A percentile compares a stretch with the other conserved stretches of the same genome.
Evolutionary conservation across 2,113 vertebrate species (phyloP).

Genomic region (Amphilophus citrinellus): DNA sequence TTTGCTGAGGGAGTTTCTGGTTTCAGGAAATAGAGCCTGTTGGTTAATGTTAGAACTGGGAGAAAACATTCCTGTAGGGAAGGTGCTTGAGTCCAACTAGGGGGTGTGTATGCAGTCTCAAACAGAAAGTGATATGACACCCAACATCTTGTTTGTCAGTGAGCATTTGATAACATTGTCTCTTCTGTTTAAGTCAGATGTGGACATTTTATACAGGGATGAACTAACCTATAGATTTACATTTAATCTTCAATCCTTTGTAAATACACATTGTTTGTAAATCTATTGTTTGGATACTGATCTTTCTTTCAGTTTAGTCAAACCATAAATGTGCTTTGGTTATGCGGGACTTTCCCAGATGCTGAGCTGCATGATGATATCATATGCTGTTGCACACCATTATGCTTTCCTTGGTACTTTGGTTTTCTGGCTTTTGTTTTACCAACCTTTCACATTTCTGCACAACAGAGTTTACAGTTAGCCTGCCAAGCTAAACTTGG

Average conservation of each 20-base stretch:
- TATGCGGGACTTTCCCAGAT: conserved; percentile 79
- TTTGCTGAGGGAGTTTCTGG: conserved; percentile 79
- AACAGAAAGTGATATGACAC: conserved; percentile 48
- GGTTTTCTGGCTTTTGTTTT: conserved; percentile 72
- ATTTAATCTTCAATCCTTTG: neutral
- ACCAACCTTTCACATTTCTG: conserved; percentile 67
- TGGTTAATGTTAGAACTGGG: conserved; percentile 80
- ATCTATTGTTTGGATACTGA: conserved; percentile 35
- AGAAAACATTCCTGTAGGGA: conserved; percentile 73
- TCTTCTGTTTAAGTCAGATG: neutral
- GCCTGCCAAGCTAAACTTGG: conserved; percentile 73
- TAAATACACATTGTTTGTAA: neutral
- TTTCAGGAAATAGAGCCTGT: conserved; percentile 82
- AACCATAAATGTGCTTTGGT: conserved; percentile 37
- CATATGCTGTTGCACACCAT: conserved; percentile 69
- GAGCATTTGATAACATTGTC: neutral
- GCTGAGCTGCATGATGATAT: conserved; percentile 74
- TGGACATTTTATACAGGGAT: neutral
- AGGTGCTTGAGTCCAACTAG: conserved; percentile 61
- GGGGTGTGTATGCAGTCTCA: conserved; percentile 32
- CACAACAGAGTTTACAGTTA: conserved; percentile 55
- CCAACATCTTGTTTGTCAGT: conserved; percentile 8
- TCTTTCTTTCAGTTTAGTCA: conserved; percentile 24
- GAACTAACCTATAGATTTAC: neutral
- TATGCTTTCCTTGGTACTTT: conserved; percentile 75